These are phyloP conservation scores for Lasioglossum oenotherae DNA, from an alignment of 2,888 invertebrate species.

Conservation along the genomic window DNA sequence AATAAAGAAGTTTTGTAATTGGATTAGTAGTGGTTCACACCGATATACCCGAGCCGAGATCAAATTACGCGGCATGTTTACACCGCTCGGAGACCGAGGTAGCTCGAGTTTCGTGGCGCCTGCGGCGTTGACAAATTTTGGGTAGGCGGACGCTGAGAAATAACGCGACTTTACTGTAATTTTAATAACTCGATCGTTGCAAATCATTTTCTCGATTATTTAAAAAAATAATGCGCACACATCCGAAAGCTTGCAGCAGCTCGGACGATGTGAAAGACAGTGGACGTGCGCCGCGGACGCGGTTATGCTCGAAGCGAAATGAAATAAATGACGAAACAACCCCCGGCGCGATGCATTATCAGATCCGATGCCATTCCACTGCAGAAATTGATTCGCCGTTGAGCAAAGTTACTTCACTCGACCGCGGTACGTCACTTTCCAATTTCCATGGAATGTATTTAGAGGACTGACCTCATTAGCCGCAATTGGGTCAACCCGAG, in stretches of 20 bases:
- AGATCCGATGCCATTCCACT: conserved; percentile 39
- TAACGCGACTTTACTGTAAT: too few species aligned
- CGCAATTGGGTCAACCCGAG: conserved; percentile 60
- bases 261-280: background rate
- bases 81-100: too few species aligned
- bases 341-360: conserved; percentile 35
- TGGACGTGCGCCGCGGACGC: background rate
- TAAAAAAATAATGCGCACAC: background rate
- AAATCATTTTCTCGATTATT: too few species aligned
- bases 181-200: too few species aligned
- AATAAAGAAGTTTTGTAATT: too few species aligned
- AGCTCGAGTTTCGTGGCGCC: too few species aligned
- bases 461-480: conserved; percentile 72
- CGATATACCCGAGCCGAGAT: too few species aligned
- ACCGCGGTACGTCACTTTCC: conserved; percentile 66
- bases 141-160: too few species aligned
- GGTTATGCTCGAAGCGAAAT: background rate
- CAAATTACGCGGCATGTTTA: too few species aligned
- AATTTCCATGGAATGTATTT: conserved; percentile 69
- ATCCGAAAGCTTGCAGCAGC: background rate
- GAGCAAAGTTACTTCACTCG: conserved; percentile 63
- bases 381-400: conserved; percentile 63
- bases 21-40: too few species aligned
- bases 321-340: conserved; percentile 22
- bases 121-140: too few species aligned